Evolutionary conservation across 2,797 vertebrate genomes (phyloP).

Genomic region (Valencia hispanica): DNA sequence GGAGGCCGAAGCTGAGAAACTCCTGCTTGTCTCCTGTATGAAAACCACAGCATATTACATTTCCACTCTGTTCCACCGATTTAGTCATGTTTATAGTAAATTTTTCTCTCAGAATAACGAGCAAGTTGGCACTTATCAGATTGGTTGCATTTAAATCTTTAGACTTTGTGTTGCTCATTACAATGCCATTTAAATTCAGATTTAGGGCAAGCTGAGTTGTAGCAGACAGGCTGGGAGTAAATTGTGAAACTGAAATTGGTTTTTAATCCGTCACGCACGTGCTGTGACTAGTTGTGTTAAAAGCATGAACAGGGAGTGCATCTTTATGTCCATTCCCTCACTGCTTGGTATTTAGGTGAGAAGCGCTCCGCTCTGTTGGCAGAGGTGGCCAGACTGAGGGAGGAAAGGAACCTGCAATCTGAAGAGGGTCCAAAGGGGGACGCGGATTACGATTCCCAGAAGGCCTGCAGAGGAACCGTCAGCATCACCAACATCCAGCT

Average conservation of each 20-base stretch:
- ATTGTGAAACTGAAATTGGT: not conserved
- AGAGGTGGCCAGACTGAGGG: slow-evolving; percentile 75
- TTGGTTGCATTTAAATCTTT: not conserved
- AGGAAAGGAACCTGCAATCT: slow-evolving; percentile 34
- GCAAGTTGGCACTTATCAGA: not conserved
- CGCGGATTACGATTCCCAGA: slow-evolving; percentile 38
- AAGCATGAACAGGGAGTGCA: not conserved
- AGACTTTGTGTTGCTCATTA: no score
- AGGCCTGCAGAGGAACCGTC: slow-evolving; percentile 81
- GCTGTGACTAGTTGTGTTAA: not conserved
- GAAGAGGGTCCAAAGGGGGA: slow-evolving; percentile 34
- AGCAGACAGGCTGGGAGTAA: not conserved
- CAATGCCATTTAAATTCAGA: no score
- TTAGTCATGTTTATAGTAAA: not conserved
- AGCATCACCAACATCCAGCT: slow-evolving; percentile 80
- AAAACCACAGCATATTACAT: not conserved
- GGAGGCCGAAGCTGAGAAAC: slow-evolving; percentile 86
- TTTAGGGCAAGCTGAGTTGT: not conserved
- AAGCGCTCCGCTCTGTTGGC: slow-evolving; percentile 77
- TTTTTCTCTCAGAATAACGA: not conserved
- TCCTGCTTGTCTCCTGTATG: slow-evolving; percentile 84
- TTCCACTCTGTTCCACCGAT: not conserved
- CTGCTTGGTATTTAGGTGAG: slow-evolving; percentile 71
- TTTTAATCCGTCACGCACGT: not conserved
- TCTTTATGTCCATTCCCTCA: not conserved